Conservation (phyloP, 2,113 vertebrate genomes). For the Acrocephalus arundinaceus region DNA sequence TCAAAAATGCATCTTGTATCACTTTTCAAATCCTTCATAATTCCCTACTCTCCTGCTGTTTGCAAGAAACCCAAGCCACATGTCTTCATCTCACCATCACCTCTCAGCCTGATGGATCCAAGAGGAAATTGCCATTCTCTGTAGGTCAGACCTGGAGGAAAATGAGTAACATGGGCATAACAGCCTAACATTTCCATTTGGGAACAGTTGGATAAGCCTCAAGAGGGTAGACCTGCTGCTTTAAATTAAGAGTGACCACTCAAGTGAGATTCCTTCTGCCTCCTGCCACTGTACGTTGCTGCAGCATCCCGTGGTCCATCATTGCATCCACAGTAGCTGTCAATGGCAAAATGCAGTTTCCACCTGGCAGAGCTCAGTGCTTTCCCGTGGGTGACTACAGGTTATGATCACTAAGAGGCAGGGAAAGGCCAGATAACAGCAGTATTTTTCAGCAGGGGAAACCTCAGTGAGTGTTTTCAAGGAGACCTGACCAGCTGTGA, state of each 20-base stretch:
- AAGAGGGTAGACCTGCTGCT: background rate
- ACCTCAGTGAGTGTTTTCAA: background rate
- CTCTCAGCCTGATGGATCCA: background rate
- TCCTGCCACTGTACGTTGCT: background rate
- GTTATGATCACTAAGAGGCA: background rate
- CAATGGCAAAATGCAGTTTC: background rate
- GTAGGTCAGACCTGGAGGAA: background rate
- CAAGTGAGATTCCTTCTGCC: background rate
- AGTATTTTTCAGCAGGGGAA: background rate
- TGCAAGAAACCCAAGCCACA: background rate
- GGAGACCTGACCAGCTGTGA: background rate
- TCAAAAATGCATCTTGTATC: background rate
- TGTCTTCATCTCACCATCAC: background rate
- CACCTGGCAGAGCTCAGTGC: background rate
- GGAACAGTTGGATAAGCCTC: background rate
- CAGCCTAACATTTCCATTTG: background rate
- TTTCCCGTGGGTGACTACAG: background rate
- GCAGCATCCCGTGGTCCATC: accelerated
- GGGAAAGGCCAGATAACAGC: background rate
- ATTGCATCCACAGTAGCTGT: background rate
- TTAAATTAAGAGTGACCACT: background rate
- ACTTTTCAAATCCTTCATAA: background rate
- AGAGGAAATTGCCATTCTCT: background rate
- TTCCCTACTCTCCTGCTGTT: background rate
- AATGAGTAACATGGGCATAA: background rate